These are phyloP conservation scores for Ataeniobius toweri DNA, from an alignment of 2,797 vertebrate genomes.

Conservation along the genomic window DNA sequence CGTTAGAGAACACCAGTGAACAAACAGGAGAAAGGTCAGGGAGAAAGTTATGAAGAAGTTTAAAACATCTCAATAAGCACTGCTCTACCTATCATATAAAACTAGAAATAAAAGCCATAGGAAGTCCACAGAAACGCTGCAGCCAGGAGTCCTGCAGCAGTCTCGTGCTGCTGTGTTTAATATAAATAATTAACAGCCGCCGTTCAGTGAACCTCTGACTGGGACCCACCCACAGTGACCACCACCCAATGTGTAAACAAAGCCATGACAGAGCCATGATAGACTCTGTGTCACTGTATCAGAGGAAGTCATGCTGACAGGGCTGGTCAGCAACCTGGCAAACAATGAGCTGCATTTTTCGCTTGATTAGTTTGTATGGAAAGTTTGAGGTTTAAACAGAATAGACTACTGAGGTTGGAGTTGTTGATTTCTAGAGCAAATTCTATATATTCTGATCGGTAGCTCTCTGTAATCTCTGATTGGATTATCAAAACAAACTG, in stretches of 20 bases:
- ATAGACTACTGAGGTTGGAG: neutral
- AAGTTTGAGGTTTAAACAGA: slow-evolving; percentile 21
- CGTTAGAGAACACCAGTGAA: neutral
- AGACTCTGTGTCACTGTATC: slow-evolving; percentile 12
- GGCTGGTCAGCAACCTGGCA: slow-evolving; percentile 48
- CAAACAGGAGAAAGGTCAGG: neutral
- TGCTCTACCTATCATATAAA: neutral
- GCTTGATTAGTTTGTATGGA: slow-evolving; percentile 9
- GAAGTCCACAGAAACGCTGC: neutral
- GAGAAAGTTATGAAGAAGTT: no score
- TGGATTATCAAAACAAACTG: neutral
- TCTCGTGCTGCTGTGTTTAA: slow-evolving; percentile 18
- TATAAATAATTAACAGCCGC: slow-evolving; percentile 58
- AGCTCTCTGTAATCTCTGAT: neutral
- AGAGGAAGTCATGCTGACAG: slow-evolving; percentile 12
- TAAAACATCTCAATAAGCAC: neutral
- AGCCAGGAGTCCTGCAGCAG: neutral
- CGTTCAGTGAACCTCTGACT: slow-evolving; percentile 25
- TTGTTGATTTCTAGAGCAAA: neutral
- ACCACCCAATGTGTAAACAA: slow-evolving; percentile 33
- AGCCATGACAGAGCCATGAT: neutral
- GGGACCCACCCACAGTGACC: slow-evolving; percentile 4
- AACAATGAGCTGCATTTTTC: slow-evolving; percentile 27
- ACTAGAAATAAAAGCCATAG: neutral
- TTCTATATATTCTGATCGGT: neutral